Evolutionary conservation across 2,888 invertebrate species (phyloP).

Genomic region (Drosophila melanosoma): DNA sequence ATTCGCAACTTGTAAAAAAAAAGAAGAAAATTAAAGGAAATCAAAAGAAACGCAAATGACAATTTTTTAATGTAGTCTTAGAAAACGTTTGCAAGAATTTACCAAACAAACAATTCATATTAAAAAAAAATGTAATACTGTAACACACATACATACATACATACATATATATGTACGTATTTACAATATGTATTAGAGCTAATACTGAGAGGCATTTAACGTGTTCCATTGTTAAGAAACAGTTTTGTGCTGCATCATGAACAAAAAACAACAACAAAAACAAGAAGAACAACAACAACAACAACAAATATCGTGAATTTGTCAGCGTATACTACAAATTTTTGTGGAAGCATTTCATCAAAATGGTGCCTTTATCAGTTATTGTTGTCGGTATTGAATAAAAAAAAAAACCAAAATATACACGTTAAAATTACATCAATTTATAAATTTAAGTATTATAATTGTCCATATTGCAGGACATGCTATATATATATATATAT

Average conservation of each 20-base stretch:
- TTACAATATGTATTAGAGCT: conserved; percentile 28
- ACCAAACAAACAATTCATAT: conserved; percentile 21
- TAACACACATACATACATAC: conserved; percentile 3
- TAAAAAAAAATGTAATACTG: conserved; percentile 2
- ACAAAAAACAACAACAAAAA: background rate
- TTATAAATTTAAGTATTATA: conserved; percentile 13
- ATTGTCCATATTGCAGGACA: conserved; percentile 30
- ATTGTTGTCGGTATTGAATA: conserved; percentile 65
- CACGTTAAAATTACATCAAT: conserved; percentile 26
- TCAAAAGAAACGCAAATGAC: conserved; percentile 36
- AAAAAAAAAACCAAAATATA: conserved; percentile 9
- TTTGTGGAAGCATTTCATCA: conserved; percentile 78
- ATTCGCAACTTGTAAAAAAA: conserved; percentile 32
- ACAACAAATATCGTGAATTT: conserved; percentile 21
- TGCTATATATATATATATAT: conserved; percentile 6
- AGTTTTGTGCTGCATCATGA: conserved; percentile 25
- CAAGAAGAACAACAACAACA: background rate
- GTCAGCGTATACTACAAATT: conserved; percentile 38
- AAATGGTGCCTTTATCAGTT: conserved; percentile 83
- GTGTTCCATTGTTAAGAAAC: conserved; percentile 44
- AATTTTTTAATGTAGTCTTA: conserved; percentile 71
- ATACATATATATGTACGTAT: conserved; percentile 14
- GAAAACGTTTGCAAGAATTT: conserved; percentile 59
- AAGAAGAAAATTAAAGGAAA: conserved; percentile 12
- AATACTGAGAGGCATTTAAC: conserved; percentile 56